phyloP scores from a whole-genome alignment of 2,797 vertebrate genomes.

The Thalassophryne amazonica region DNA sequence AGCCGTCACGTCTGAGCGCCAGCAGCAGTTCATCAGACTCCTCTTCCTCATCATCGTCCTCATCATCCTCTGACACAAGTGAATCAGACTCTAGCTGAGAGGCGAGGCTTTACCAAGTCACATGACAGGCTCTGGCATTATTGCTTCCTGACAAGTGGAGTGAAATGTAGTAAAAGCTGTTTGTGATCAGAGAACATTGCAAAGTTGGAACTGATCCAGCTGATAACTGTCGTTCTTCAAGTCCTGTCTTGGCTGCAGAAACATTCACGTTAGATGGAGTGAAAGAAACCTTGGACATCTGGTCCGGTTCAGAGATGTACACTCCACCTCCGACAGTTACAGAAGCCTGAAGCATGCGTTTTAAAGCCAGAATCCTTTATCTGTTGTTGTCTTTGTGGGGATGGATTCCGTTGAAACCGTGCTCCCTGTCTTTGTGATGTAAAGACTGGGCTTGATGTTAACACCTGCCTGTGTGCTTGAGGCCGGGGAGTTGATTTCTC shows the following conservation, averaged over 20 bases:
- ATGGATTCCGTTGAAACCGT: constrained; percentile 58
- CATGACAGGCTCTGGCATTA: not conserved
- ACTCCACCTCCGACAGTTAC: constrained; percentile 28
- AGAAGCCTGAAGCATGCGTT: constrained; percentile 24
- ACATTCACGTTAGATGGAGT: not conserved
- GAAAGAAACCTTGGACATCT: constrained; percentile 8
- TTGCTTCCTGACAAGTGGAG: constrained; percentile 15
- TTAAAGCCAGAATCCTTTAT: constrained; percentile 59
- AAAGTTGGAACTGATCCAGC: constrained; percentile 13
- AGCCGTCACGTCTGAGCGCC: constrained; percentile 88
- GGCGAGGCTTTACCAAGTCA: not conserved
- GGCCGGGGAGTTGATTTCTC: too few species aligned
- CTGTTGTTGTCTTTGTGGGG: constrained; percentile 61
- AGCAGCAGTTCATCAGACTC: constrained; percentile 92
- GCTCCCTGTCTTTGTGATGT: constrained; percentile 64
- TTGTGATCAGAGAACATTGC: too few species aligned
- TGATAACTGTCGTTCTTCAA: constrained; percentile 9
- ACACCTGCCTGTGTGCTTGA: too few species aligned
- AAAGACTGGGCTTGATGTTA: too few species aligned
- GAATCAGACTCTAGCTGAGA: constrained; percentile 86
- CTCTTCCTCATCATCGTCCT: constrained; percentile 86
- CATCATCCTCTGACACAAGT: constrained; percentile 92
- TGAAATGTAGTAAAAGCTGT: constrained; percentile 39
- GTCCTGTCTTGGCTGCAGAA: constrained; percentile 3
- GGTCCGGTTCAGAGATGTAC: constrained; percentile 13